phyloP scores from a whole-genome alignment of 1,140 invertebrate species.

The Chironomus tepperi region DNA sequence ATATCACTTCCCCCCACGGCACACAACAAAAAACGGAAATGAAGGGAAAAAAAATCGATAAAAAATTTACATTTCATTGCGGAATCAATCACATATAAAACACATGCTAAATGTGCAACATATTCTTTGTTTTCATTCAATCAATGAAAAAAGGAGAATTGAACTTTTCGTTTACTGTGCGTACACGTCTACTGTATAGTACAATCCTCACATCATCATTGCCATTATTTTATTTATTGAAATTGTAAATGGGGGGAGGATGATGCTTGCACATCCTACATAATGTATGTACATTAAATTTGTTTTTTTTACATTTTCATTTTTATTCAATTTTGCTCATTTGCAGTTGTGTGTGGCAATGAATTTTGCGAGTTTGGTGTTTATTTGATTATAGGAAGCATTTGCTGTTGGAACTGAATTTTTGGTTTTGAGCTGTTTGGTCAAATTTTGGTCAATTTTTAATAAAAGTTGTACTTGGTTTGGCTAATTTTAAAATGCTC shows the following conservation, averaged over 20 bases:
- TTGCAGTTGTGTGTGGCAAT: background rate
- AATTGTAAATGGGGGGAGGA: background rate
- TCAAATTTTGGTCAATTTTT: no score
- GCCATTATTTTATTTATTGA: background rate
- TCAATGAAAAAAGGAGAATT: background rate
- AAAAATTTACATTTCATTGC: conserved; percentile 5
- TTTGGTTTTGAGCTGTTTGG: no score
- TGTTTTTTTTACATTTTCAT: no score
- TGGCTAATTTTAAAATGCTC: no score
- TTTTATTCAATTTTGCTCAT: conserved; percentile 20
- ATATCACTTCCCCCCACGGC: no score
- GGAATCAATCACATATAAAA: conserved; percentile 2
- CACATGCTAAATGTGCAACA: background rate
- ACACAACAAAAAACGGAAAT: background rate
- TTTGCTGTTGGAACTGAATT: no score
- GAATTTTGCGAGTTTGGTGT: no score
- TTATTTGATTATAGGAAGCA: no score
- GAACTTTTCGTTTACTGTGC: background rate
- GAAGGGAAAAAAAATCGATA: conserved; percentile 12
- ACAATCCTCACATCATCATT: conserved; percentile 12
- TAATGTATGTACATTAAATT: background rate
- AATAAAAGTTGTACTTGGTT: no score
- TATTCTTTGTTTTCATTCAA: conserved; percentile 9
- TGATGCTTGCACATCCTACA: background rate
- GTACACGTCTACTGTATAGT: background rate